A percentile compares a stretch with the other conserved stretches of the same genome.
phyloP scores from a whole-genome alignment of 2,113 vertebrate genomes.

The Strix uralensis region DNA sequence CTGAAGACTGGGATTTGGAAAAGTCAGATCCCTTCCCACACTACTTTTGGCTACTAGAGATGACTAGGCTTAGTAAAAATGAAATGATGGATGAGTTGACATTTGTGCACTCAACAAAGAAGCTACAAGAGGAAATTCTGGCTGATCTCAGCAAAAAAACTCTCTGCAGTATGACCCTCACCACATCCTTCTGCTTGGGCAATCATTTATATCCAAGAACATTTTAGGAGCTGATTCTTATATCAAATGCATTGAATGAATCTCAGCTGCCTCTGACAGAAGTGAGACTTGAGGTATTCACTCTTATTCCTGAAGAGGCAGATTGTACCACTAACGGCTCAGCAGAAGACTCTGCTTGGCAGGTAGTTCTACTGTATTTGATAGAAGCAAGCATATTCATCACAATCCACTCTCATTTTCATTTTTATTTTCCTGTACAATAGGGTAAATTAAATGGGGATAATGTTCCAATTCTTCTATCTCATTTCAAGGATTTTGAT shows the following conservation, averaged over 20 bases:
- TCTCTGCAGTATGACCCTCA: background rate
- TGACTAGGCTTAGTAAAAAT: background rate
- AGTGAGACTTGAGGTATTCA: background rate
- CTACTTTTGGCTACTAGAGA: background rate
- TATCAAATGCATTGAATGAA: background rate
- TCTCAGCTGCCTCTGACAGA: background rate
- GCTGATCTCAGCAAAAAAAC: constrained; percentile 1
- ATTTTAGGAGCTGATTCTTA: constrained; percentile 6
- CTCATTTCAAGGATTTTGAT: background rate
- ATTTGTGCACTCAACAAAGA: background rate
- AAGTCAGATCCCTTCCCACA: background rate
- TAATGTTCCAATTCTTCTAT: background rate
- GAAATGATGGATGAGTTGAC: constrained; percentile 24
- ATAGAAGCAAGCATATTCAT: background rate
- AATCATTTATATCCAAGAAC: constrained; percentile 14
- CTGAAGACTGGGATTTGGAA: background rate
- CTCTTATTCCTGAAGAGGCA: background rate
- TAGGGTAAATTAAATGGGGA: background rate
- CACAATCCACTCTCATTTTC: background rate
- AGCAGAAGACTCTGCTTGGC: background rate
- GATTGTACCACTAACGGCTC: background rate
- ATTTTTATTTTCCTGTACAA: background rate
- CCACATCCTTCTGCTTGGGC: constrained; percentile 17
- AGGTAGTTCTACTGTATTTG: background rate
- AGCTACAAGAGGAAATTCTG: constrained; percentile 1